Conservation (phyloP, 1,140 invertebrate genomes). For the Zaprionus vittiger region DNA sequence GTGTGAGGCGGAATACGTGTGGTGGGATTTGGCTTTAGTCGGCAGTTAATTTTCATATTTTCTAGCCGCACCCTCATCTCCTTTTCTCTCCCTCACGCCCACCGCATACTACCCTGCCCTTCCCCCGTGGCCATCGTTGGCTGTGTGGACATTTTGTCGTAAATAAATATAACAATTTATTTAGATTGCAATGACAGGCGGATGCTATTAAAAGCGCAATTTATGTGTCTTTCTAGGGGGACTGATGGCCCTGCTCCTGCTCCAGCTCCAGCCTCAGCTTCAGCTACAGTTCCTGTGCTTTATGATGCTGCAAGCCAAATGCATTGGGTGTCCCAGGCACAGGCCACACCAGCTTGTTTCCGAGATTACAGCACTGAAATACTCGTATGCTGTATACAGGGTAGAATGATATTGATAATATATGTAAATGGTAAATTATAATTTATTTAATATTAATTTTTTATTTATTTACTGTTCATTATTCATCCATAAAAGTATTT, state of each 20-base stretch:
- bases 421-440: too few relatives aligned
- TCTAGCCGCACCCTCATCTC: constrained; percentile 60
- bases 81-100: background rate
- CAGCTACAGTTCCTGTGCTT: constrained; percentile 40
- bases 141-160: constrained; percentile 72
- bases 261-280: background rate
- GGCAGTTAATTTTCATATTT: constrained; percentile 83
- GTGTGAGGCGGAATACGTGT: constrained; percentile 36
- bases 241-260: constrained; percentile 22
- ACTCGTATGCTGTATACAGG: background rate
- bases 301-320: constrained; percentile 49
- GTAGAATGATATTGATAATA: background rate
- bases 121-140: background rate
- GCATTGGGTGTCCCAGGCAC: constrained; percentile 14
- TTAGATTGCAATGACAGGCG: constrained; percentile 82
- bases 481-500: background rate
- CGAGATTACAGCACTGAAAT: constrained; percentile 5
- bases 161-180: constrained; percentile 84
- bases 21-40: constrained; percentile 76
- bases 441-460: background rate
- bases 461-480: too few relatives aligned
- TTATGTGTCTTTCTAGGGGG: constrained; percentile 63
- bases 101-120: background rate
- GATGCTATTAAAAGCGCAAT: constrained; percentile 80
- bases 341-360: constrained; percentile 11